Base-by-base conservation (phyloP, 2,888 invertebrate species). In the Heteromurus nitidus region DNA sequence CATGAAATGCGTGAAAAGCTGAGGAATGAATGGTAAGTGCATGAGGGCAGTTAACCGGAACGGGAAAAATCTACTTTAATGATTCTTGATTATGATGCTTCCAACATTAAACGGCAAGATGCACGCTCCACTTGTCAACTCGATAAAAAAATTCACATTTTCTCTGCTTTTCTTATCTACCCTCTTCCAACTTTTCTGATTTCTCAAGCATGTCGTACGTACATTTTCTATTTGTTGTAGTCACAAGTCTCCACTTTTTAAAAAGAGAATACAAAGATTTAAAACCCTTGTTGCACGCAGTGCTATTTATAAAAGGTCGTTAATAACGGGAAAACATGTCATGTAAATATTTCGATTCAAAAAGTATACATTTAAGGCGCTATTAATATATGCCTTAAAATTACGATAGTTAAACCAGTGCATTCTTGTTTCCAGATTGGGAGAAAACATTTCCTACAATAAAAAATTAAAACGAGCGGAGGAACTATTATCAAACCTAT, bases 61-160 rank as follows among this genome's bases (percentile, higher is more conserved):
- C 77, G 77, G 70, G 64, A 77, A 77, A 55, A 76, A 76, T 76
- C 68, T 68, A 68, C 58, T 76, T 64, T 76, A 76, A 76, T 76
- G 76, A 76, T 68, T 68, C 68, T 76, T 76, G 76, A 76, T 76
- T 76, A 76, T 68, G 67, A 76, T 68, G 58, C 58, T 60, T 30
- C 76, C 68, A 36, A 28, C 68, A 76, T 68, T 76, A 31, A 76
- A 76, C 42, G 28, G 67, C 16, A 75, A 75, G 55, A 65, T 64
- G 65, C 75, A 75, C 67, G 75, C 75, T 65, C 75, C 75, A 75
- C 75, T 75, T 75, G 75, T 75, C 67, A 75, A 53, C 65, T 28
- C 75, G 65, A 67, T 73, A 72, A 75, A 75, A n/a, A 72, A 65
- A 67, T 30, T 67, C 42, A 67, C 55, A 67, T 75, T 75, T 65